Evolutionary conservation across 2,113 vertebrate species (phyloP).

Genomic region (Progne subis): DNA sequence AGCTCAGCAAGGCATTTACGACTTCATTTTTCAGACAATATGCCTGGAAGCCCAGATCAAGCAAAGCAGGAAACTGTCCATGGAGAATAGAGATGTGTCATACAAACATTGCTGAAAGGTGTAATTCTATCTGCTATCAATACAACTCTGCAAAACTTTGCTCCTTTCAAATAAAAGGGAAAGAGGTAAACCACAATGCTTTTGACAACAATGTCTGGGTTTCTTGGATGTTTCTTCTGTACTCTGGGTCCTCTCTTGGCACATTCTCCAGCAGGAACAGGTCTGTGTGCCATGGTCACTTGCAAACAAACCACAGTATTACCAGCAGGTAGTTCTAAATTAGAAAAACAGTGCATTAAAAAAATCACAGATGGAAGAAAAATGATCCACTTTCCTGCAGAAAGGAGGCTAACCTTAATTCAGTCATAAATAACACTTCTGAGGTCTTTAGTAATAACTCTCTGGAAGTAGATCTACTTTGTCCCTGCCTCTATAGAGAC

Average conservation of each 20-base stretch:
- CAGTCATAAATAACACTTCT: not conserved
- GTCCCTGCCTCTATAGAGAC: not conserved
- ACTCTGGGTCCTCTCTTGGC: not conserved
- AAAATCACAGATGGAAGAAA: not conserved
- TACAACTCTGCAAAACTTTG: not conserved
- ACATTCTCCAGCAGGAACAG: not conserved
- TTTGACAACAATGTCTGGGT: not conserved
- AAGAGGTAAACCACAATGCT: not conserved
- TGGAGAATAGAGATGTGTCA: not conserved
- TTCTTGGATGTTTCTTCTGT: not conserved
- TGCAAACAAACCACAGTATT: not conserved
- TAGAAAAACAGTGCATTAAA: not conserved
- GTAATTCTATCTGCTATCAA: not conserved
- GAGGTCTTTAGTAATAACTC: not conserved
- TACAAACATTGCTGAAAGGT: not conserved
- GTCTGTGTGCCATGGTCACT: not conserved
- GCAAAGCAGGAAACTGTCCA: not conserved
- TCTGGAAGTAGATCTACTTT: not conserved
- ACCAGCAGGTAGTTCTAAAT: not conserved
- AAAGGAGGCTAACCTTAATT: not conserved
- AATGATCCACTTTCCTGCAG: not conserved
- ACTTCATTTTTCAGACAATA: not conserved
- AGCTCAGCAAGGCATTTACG: not conserved
- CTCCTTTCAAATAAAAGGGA: not conserved
- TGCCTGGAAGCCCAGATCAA: not conserved